Percentiles rank a stretch among this genome's conserved stretches.
Conservation (phyloP, 2,113 vertebrate genomes). For the Datnioides undecimradiatus region DNA sequence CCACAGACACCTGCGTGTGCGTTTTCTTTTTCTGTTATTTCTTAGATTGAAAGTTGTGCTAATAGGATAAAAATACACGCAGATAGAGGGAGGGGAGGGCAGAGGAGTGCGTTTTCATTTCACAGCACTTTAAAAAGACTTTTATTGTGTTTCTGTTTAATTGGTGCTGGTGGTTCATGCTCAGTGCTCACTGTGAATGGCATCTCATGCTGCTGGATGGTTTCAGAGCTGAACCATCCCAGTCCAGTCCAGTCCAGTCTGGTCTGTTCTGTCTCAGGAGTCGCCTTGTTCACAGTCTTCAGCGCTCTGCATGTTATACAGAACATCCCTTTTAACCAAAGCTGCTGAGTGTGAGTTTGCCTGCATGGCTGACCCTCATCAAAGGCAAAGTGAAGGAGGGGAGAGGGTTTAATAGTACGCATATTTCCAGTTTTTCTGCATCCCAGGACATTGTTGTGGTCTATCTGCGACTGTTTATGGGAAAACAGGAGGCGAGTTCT, state of each 20-base stretch:
- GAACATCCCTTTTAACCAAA: conserved; percentile 28
- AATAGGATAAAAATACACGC: too few relatives aligned
- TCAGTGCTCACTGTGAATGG: conserved; percentile 33
- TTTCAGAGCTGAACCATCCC: conserved; percentile 32
- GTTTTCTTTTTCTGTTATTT: too few relatives aligned
- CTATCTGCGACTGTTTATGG: conserved; percentile 65
- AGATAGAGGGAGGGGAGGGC: too few relatives aligned
- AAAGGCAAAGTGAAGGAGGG: conserved; percentile 15
- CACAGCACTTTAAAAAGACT: conserved; percentile 17
- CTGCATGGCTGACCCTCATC: conserved; percentile 25
- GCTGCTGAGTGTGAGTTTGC: conserved; percentile 42
- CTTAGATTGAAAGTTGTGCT: too few relatives aligned
- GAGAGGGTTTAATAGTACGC: conserved; percentile 29
- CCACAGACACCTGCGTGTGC: too few relatives aligned
- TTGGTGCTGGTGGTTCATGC: conserved; percentile 25
- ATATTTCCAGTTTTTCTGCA: conserved; percentile 55
- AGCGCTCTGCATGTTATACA: neutral
- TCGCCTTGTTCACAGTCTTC: neutral
- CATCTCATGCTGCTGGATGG: conserved; percentile 9
- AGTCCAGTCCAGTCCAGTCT: neutral
- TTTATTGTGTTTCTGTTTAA: conserved; percentile 37
- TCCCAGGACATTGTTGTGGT: conserved; percentile 62
- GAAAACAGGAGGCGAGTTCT: conserved; percentile 54
- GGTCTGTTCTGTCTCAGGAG: neutral
- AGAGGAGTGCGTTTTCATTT: too few relatives aligned